phyloP scores from a whole-genome alignment of 2,797 vertebrate genomes.

The Parauchenoglanis ngamensis region DNA sequence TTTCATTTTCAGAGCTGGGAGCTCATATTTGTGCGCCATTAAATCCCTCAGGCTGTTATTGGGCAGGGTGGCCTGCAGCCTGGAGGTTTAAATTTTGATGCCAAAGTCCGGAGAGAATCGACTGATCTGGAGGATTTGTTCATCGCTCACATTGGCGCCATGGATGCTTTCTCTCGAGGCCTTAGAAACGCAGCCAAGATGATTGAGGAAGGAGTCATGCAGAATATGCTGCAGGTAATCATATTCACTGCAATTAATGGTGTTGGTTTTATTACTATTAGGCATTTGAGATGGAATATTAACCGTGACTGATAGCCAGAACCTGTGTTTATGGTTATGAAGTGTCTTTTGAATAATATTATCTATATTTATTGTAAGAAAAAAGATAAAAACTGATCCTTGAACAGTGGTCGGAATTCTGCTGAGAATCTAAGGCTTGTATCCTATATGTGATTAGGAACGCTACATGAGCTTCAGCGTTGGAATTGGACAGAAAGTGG shows the following conservation, averaged over 20 bases:
- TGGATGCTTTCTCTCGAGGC: slow-evolving; percentile 73
- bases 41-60: slow-evolving; percentile 63
- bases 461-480: slow-evolving; percentile 68
- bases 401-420: not conserved
- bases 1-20: not conserved
- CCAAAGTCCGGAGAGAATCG: slow-evolving; percentile 72
- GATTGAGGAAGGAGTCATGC: slow-evolving; percentile 65
- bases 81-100: slow-evolving; percentile 73
- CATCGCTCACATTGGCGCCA: slow-evolving; percentile 71
- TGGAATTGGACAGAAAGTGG: slow-evolving; percentile 67
- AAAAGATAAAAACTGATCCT: not conserved
- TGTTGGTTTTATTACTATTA: slow-evolving; percentile 4
- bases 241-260: not conserved
- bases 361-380: not conserved
- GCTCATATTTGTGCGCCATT: not conserved
- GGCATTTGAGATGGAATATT: not conserved
- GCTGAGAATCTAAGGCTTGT: not conserved
- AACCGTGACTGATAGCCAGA: not conserved
- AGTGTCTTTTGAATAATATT: not conserved
- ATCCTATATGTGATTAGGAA: slow-evolving; percentile 60
- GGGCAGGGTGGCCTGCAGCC: slow-evolving; percentile 73
- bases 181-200: slow-evolving; percentile 68
- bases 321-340: not conserved
- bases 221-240: slow-evolving; percentile 67
- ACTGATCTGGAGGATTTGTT: slow-evolving; percentile 73